Evolutionary conservation across 2,888 invertebrate genomes (phyloP).

Genomic region (Lapara coniferarum): DNA sequence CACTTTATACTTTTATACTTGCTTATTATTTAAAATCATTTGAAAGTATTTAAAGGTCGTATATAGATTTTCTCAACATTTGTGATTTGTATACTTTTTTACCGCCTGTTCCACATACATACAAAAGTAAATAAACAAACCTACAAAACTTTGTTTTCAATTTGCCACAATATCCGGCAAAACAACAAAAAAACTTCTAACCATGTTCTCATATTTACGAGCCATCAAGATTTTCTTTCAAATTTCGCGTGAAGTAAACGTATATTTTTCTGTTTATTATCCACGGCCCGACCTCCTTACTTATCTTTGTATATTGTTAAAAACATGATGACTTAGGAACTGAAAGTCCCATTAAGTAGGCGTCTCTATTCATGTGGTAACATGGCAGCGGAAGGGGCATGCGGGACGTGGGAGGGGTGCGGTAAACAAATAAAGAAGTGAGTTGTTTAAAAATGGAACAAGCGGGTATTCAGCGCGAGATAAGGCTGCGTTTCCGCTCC

Average conservation of each 20-base stretch:
- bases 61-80: no score
- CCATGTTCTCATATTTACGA: slow-evolving; percentile 64
- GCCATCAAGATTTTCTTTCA: slow-evolving; percentile 72
- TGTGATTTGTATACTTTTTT: no score
- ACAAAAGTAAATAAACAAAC: slow-evolving; percentile 24
- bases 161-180: slow-evolving; percentile 47
- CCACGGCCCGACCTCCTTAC: slow-evolving; percentile 73
- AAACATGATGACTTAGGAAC: slow-evolving; percentile 83
- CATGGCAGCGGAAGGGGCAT: slow-evolving; percentile 60
- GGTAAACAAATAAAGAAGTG: slow-evolving; percentile 81
- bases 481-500: slow-evolving; percentile 82
- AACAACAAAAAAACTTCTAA: slow-evolving; percentile 52
- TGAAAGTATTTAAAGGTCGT: no score
- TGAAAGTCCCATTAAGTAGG: slow-evolving; percentile 82
- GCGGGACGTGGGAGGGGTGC: slow-evolving; percentile 51
- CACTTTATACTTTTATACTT: no score
- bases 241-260: slow-evolving; percentile 63
- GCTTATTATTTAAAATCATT: no score
- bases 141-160: slow-evolving; percentile 37
- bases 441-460: slow-evolving; percentile 83
- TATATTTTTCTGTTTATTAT: slow-evolving; percentile 80
- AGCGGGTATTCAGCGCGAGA: slow-evolving; percentile 79
- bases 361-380: slow-evolving; percentile 81
- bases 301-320: slow-evolving; percentile 78
- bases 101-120: no score